phyloP scores from a whole-genome alignment of 2,888 invertebrate species.

The Meteorus colon region DNA sequence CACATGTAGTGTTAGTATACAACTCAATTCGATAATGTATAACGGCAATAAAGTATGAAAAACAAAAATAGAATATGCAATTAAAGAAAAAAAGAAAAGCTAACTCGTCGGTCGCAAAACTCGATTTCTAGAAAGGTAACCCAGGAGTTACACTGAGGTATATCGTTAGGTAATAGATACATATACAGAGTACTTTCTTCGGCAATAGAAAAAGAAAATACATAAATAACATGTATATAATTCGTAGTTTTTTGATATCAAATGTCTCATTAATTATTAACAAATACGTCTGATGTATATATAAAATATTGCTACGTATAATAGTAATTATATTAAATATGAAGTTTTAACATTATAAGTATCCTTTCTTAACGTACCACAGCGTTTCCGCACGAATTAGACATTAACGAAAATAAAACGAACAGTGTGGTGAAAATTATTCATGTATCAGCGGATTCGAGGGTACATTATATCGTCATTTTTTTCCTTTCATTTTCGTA shows the following conservation, averaged over 20 bases:
- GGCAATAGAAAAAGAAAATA: conserved; percentile 30
- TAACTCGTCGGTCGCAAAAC: conserved; percentile 51
- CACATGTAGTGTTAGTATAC: conserved; percentile 3
- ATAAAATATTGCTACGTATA: conserved; percentile 44
- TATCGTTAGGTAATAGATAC: conserved; percentile 64
- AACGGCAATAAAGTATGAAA: conserved; percentile 2
- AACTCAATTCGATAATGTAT: background rate
- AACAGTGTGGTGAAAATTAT: background rate
- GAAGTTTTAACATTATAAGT: conserved; percentile 63
- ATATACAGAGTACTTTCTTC: conserved; percentile 38
- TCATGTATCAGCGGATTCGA: background rate
- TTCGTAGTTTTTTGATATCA: conserved; percentile 34
- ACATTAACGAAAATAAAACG: conserved; percentile 51
- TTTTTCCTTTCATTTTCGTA: background rate
- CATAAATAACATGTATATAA: conserved; percentile 48
- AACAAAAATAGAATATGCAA: conserved; percentile 17
- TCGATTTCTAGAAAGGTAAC: conserved; percentile 61
- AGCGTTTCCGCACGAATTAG: conserved; percentile 37
- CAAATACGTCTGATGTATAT: conserved; percentile 45
- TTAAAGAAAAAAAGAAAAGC: background rate
- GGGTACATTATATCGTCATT: background rate
- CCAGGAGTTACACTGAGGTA: conserved; percentile 66
- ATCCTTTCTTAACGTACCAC: conserved; percentile 60
- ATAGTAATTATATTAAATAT: conserved; percentile 51
- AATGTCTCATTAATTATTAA: conserved; percentile 29